Conservation (phyloP, 2,113 vertebrate species). For the mouse (Mus musculus) region GRCm39 chrX:64972501-64973000, state of each 20-base stretch:
- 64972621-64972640: background rate
- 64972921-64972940: background rate
- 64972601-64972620: background rate
- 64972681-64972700: background rate
- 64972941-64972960: background rate
- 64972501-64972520: background rate
- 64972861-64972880: background rate
- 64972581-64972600: background rate
- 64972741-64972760: background rate
- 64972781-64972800: background rate
- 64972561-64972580: background rate
- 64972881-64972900: background rate
- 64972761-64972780: background rate
- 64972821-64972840: rapidly evolving
- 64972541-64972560: background rate
- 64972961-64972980: background rate
- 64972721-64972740: background rate
- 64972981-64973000: background rate
- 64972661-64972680: background rate
- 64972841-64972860: background rate
- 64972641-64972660: background rate
- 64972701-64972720: background rate
- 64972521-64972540: background rate
- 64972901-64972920: background rate
- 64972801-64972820: too few species aligned